These are phyloP conservation scores for Drosophila mayri DNA, from an alignment of 1,140 invertebrate genomes.

Conservation along the genomic window DNA sequence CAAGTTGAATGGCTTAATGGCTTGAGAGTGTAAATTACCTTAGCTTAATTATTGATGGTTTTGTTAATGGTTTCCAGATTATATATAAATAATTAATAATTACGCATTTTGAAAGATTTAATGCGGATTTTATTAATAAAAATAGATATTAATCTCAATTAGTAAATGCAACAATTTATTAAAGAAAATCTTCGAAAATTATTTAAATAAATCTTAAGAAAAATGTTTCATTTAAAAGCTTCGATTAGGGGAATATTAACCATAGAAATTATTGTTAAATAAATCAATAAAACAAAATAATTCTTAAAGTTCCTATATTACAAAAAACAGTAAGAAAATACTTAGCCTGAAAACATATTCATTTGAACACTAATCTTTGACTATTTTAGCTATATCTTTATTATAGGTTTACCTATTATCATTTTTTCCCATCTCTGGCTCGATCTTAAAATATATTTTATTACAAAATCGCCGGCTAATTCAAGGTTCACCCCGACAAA, in stretches of 20 bases:
- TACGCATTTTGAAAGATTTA: neutral
- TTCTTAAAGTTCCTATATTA: too few species aligned
- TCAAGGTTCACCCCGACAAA: slow-evolving; percentile 32
- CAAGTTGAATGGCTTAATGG: slow-evolving; percentile 1
- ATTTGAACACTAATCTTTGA: neutral
- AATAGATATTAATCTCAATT: neutral
- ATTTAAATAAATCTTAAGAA: neutral
- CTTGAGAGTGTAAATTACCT: slow-evolving; percentile 2
- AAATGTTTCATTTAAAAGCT: neutral
- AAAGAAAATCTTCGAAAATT: accelerated
- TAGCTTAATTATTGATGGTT: slow-evolving; percentile 3
- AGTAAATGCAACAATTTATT: neutral
- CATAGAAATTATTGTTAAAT: neutral
- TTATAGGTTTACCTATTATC: neutral
- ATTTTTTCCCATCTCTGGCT: neutral
- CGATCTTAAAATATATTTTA: slow-evolving; percentile 3
- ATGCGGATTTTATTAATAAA: neutral
- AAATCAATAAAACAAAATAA: neutral
- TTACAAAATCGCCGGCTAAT: slow-evolving; percentile 28
- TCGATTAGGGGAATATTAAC: too few species aligned
- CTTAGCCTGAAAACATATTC: neutral
- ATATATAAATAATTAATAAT: neutral
- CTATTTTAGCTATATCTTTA: neutral
- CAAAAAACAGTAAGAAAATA: neutral
- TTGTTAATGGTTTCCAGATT: neutral